Evolutionary conservation across 2,113 vertebrate genomes (phyloP).

Genomic region (Ochotona princeps): DNA sequence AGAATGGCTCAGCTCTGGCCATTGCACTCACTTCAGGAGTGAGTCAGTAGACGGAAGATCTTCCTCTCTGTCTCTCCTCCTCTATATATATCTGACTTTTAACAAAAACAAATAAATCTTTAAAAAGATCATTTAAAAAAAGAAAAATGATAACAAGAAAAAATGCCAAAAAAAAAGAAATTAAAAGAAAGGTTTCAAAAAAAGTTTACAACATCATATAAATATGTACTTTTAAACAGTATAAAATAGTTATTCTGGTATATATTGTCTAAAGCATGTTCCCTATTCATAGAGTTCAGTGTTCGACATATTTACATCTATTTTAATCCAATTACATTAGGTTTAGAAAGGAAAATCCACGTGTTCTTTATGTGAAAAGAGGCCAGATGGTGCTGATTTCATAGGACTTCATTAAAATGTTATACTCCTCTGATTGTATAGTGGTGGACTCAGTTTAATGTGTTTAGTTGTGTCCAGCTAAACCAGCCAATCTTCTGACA

Average conservation of each 20-base stretch:
- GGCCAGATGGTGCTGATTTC: not conserved
- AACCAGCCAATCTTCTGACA: not conserved
- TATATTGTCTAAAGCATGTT: slow-evolving; percentile 8
- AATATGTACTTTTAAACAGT: not conserved
- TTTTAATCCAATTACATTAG: slow-evolving; percentile 1
- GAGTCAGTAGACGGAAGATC: too few species aligned
- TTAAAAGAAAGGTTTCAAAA: not conserved
- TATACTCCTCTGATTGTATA: not conserved
- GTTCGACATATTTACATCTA: not conserved
- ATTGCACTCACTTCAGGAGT: too few species aligned
- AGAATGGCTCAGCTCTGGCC: too few species aligned
- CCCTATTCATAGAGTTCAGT: not conserved
- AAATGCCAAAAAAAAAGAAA: too few species aligned
- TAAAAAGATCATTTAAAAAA: too few species aligned
- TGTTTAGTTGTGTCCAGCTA: not conserved
- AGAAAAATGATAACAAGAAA: too few species aligned
- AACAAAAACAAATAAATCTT: too few species aligned
- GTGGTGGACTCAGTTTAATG: not conserved
- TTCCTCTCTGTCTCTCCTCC: too few species aligned
- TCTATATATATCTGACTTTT: too few species aligned
- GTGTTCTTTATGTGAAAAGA: not conserved
- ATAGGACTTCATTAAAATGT: not conserved
- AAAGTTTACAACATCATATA: not conserved
- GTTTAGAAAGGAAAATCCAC: not conserved
- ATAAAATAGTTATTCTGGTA: not conserved